Conservation (phyloP, 2,888 invertebrate genomes). For the Calameuta idolon region DNA sequence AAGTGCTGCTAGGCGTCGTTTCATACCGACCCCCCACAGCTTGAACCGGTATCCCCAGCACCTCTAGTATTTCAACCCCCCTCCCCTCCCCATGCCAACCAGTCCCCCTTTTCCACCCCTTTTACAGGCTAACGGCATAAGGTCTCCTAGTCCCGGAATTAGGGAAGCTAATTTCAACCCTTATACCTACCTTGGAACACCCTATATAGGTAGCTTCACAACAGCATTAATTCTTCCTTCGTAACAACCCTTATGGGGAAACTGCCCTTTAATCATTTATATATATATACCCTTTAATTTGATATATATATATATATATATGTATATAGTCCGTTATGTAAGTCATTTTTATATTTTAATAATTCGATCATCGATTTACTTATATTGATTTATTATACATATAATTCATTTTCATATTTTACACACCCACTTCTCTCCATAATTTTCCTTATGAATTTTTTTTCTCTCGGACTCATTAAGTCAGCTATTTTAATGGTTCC, state of each 20-base stretch:
- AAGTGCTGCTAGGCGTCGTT: not conserved
- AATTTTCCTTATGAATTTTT: too few relatives aligned
- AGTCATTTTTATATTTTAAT: not conserved
- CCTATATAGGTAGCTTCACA: not conserved
- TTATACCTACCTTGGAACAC: not conserved
- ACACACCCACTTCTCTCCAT: too few relatives aligned
- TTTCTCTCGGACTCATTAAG: accelerated
- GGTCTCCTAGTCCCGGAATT: conserved; percentile 31
- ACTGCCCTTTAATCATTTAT: not conserved
- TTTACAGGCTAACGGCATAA: conserved; percentile 5
- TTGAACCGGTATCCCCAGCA: not conserved
- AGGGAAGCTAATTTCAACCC: conserved; percentile 35
- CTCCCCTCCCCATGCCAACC: not conserved
- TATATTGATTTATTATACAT: not conserved
- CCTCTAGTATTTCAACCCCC: not conserved
- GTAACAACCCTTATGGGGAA: not conserved
- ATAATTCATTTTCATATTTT: not conserved
- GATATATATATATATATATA: not conserved
- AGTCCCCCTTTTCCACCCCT: not conserved
- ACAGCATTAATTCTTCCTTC: not conserved
- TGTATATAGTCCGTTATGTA: not conserved
- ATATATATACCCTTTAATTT: not conserved
- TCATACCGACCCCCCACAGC: not conserved
- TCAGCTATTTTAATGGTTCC: not conserved
- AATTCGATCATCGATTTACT: not conserved